phyloP scores from a whole-genome alignment of 2,888 invertebrate genomes.

The Drosophila formosana region DNA sequence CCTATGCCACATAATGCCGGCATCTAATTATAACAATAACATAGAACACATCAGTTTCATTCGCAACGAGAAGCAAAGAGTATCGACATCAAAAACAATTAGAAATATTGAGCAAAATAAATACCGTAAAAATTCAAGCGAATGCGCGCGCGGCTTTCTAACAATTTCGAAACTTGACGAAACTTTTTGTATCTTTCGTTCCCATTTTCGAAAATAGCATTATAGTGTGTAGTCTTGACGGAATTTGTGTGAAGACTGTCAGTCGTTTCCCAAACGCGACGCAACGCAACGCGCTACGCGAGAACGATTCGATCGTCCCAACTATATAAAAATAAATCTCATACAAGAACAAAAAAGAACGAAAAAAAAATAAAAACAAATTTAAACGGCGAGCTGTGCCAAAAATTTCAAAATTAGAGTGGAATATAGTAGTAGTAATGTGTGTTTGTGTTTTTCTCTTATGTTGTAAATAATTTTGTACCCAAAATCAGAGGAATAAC shows the following conservation, averaged over 20 bases:
- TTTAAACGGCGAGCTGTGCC: conserved; percentile 60
- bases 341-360: conserved; percentile 29
- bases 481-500: conserved; percentile 22
- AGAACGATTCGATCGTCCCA: conserved; percentile 26
- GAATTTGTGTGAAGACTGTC: conserved; percentile 58
- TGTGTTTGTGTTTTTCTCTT: conserved; percentile 8
- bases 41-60: conserved; percentile 28
- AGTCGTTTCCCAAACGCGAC: conserved; percentile 66
- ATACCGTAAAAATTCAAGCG: conserved; percentile 11
- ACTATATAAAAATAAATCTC: conserved; percentile 61
- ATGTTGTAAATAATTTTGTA: conserved; percentile 62
- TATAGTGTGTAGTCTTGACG: conserved; percentile 38
- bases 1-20: conserved; percentile 52
- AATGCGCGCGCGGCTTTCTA: conserved; percentile 34
- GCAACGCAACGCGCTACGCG: conserved; percentile 54
- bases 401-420: conserved; percentile 80
- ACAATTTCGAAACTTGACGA: conserved; percentile 68
- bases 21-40: conserved; percentile 62
- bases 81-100: conserved; percentile 19
- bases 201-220: conserved; percentile 72
- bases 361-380: conserved; percentile 34
- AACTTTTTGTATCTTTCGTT: conserved; percentile 38
- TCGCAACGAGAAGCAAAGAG: background rate
- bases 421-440: conserved; percentile 46
- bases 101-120: conserved; percentile 33